phyloP scores from a whole-genome alignment of 2,888 invertebrate genomes.

The Pardosa pseudoannulata region DNA sequence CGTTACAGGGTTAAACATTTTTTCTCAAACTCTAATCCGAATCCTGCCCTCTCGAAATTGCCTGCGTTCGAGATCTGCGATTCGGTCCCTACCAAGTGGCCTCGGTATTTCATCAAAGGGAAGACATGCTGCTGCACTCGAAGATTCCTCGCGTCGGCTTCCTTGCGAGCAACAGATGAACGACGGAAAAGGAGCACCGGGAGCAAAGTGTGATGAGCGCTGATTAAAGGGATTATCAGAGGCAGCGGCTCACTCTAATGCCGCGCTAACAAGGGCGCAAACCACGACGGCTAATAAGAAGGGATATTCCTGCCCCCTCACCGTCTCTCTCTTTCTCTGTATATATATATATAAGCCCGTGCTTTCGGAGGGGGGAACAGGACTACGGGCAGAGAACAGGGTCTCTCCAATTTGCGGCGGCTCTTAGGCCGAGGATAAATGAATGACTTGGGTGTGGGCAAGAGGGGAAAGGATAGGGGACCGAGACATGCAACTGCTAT shows the following conservation, averaged over 20 bases:
- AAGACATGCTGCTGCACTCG: conserved; percentile 10
- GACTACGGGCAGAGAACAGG: conserved; percentile 22
- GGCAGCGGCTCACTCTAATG: conserved; percentile 57
- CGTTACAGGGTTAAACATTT: too few species aligned
- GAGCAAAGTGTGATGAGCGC: conserved; percentile 62
- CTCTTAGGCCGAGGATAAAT: conserved; percentile 33
- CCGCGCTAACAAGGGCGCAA: conserved; percentile 65
- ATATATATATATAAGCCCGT: conserved; percentile 31
- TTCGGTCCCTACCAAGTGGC: too few species aligned
- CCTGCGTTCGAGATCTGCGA: too few species aligned
- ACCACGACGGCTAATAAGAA: conserved; percentile 67
- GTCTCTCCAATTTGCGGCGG: conserved; percentile 61
- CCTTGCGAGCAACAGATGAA: conserved; percentile 44
- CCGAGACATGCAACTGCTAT: too few species aligned
- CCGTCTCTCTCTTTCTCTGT: too few species aligned
- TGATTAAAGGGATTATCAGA: conserved; percentile 67
- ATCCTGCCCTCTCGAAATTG: too few species aligned
- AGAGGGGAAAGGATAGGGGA: background rate
- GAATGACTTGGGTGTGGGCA: conserved; percentile 33
- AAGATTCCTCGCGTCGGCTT: background rate
- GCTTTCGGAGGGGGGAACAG: conserved; percentile 26
- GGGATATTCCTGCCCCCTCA: conserved; percentile 11
- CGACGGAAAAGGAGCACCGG: conserved; percentile 35
- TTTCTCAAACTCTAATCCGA: too few species aligned
- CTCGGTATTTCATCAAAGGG: background rate